These are phyloP conservation scores for Archilochus colubris DNA, from an alignment of 2,113 vertebrate species.

Conservation along the genomic window DNA sequence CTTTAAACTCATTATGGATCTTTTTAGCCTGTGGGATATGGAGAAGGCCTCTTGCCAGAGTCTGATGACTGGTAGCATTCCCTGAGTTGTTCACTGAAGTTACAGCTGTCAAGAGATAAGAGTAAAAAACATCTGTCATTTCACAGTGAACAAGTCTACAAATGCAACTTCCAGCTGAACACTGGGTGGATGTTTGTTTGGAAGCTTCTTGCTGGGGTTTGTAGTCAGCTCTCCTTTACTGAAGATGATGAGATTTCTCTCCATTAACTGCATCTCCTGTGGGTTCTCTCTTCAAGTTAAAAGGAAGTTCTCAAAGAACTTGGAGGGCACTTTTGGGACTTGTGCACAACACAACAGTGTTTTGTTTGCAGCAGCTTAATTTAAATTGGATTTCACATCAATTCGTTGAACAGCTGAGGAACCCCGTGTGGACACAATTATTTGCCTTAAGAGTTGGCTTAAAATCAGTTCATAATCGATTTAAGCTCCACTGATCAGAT, in stretches of 20 bases:
- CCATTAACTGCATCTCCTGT: not conserved
- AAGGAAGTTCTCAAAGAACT: slow-evolving; percentile 60
- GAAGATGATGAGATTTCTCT: not conserved
- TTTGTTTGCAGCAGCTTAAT: slow-evolving; percentile 46
- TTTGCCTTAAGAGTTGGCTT: slow-evolving; percentile 45
- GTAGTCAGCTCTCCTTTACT: not conserved
- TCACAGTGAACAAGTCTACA: slow-evolving; percentile 27
- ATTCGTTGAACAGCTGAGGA: slow-evolving; percentile 38
- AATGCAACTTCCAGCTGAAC: not conserved
- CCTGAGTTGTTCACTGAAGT: not conserved
- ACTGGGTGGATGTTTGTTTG: not conserved
- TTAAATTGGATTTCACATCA: slow-evolving; percentile 58
- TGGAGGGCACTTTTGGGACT: slow-evolving; percentile 25
- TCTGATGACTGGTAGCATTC: not conserved
- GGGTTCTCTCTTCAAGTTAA: not conserved
- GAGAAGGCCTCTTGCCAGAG: not conserved
- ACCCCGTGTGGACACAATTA: not conserved
- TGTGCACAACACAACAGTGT: not conserved
- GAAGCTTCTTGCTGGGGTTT: not conserved
- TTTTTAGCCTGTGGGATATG: not conserved
- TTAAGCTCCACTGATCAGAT: slow-evolving; percentile 55
- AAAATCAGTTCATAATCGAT: slow-evolving; percentile 51
- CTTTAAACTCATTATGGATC: not conserved
- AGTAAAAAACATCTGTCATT: not conserved
- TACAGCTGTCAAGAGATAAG: slow-evolving; percentile 23